Conservation (phyloP, 2,888 invertebrate genomes). For the Phortica okadai region DNA sequence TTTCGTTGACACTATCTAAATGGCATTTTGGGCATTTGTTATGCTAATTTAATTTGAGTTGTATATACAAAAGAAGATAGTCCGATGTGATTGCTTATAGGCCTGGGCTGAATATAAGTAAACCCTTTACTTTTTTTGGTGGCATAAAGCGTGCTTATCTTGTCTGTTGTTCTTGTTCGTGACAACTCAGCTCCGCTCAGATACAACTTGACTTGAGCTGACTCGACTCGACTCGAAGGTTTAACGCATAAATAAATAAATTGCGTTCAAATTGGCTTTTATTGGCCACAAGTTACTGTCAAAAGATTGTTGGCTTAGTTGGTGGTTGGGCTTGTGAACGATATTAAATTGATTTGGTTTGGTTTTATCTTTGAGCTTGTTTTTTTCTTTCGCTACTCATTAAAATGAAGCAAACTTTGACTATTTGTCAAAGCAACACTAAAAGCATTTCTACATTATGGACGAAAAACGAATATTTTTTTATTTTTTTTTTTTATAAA, state of each 20-base stretch:
- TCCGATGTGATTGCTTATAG: neutral
- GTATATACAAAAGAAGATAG: neutral
- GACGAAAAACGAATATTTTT: neutral
- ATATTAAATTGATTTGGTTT: constrained; percentile 26
- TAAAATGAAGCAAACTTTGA: neutral
- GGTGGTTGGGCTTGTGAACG: neutral
- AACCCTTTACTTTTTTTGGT: constrained; percentile 18
- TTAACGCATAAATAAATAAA: constrained; percentile 32
- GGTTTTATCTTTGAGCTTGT: neutral
- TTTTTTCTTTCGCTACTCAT: neutral
- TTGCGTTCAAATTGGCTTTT: constrained; percentile 24
- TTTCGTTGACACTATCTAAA: constrained; percentile 31
- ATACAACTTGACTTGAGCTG: neutral
- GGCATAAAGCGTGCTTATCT: neutral
- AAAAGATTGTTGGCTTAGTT: neutral
- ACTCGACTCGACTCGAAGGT: constrained; percentile 5
- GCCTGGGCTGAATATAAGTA: constrained; percentile 1
- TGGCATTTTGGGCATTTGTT: constrained; percentile 49
- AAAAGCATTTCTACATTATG: constrained; percentile 4
- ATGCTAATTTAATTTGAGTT: constrained; percentile 52
- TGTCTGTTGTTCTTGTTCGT: neutral
- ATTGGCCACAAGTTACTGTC: constrained; percentile 14
- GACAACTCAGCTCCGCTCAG: neutral
- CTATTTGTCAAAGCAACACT: neutral
- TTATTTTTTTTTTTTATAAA: neutral